These are phyloP conservation scores for Drosophila helvetica DNA, from an alignment of 2,888 invertebrate species.

Conservation along the genomic window DNA sequence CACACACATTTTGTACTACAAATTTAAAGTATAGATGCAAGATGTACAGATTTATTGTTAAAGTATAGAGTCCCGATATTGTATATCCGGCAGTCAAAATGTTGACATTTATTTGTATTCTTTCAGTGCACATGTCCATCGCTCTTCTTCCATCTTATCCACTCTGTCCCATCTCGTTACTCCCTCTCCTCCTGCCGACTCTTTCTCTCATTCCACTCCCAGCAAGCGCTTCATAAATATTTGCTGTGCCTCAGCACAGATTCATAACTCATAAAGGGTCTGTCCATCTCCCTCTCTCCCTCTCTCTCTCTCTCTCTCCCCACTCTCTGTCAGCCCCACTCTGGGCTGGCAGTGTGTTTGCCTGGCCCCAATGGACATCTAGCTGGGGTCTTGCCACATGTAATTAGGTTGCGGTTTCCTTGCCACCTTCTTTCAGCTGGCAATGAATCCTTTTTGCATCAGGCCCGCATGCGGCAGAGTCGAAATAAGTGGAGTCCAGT, in stretches of 20 bases:
- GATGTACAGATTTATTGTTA: background rate
- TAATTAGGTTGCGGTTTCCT: constrained; percentile 79
- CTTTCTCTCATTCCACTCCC: constrained; percentile 27
- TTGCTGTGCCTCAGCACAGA: constrained; percentile 70
- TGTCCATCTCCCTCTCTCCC: constrained; percentile 19
- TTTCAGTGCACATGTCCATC: background rate
- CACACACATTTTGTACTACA: too few species aligned
- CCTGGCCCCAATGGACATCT: constrained; percentile 50
- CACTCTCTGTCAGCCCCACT: too few species aligned
- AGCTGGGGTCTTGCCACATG: constrained; percentile 64
- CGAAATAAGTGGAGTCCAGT: constrained; percentile 47
- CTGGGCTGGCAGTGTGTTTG: constrained; percentile 38
- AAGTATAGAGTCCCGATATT: background rate
- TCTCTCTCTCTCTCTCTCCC: constrained; percentile 9
- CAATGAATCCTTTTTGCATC: constrained; percentile 69
- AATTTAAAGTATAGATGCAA: background rate
- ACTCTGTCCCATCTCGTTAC: constrained; percentile 22
- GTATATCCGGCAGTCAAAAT: background rate
- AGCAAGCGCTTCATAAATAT: constrained; percentile 73
- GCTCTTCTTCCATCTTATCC: constrained; percentile 4
- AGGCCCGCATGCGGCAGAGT: constrained; percentile 60
- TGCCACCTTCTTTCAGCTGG: constrained; percentile 59
- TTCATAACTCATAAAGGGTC: constrained; percentile 66
- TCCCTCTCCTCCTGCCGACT: background rate
- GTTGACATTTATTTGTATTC: background rate